phyloP scores from a whole-genome alignment of 2,888 invertebrate genomes.

The Campoplex capitator region DNA sequence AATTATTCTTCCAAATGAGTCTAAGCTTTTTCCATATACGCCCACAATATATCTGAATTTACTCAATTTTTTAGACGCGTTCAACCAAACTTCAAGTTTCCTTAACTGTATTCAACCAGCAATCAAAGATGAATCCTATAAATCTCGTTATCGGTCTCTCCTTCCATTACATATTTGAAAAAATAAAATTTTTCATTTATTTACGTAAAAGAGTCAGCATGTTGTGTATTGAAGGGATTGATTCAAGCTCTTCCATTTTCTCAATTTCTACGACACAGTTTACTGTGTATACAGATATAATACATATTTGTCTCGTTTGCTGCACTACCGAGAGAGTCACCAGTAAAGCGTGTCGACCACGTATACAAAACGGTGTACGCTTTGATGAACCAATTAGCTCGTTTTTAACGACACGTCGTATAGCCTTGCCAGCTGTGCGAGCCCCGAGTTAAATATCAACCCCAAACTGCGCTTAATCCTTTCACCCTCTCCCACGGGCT shows the following conservation, averaged over 20 bases:
- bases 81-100: neutral
- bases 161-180: neutral
- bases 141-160: neutral
- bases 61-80: neutral
- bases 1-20: neutral
- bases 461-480: constrained; percentile 77
- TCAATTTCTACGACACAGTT: constrained; percentile 9
- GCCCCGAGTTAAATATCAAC: constrained; percentile 78
- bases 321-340: constrained; percentile 8
- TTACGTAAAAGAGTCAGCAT: neutral
- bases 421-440: constrained; percentile 75
- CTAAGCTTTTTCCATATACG: neutral
- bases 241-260: constrained; percentile 4
- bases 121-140: neutral
- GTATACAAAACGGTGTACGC: constrained; percentile 71
- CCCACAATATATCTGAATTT: neutral
- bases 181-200: neutral
- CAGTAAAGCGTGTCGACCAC: constrained; percentile 27
- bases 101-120: neutral
- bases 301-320: constrained; percentile 30
- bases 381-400: constrained; percentile 80
- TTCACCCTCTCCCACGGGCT: constrained; percentile 58
- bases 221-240: neutral
- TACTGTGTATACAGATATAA: constrained; percentile 1
- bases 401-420: constrained; percentile 78